These are phyloP conservation scores for Parelbella ahira DNA, from an alignment of 2,888 invertebrate genomes.

Conservation along the genomic window DNA sequence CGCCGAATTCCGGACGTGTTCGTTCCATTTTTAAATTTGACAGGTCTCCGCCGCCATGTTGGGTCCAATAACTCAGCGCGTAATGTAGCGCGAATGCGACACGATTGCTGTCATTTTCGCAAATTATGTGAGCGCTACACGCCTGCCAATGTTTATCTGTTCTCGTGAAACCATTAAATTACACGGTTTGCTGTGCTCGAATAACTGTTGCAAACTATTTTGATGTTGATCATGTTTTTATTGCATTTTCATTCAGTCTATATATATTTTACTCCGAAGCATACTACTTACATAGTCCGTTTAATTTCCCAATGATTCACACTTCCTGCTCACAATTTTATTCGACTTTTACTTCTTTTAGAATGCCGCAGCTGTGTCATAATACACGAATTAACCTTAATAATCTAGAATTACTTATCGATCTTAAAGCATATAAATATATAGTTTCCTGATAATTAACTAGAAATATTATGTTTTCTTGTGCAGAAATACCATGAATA, in stretches of 20 bases:
- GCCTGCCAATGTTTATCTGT: conserved; percentile 70
- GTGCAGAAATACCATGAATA: conserved; percentile 90
- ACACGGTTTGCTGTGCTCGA: conserved; percentile 51
- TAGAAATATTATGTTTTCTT: conserved; percentile 19
- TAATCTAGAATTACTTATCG: too few species aligned
- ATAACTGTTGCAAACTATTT: conserved; percentile 43
- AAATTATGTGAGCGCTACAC: conserved; percentile 70
- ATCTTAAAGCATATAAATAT: too few species aligned
- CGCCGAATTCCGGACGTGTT: conserved; percentile 71
- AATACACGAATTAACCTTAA: too few species aligned
- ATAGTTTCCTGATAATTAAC: too few species aligned
- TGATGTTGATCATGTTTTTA: conserved; percentile 2
- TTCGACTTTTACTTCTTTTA: too few species aligned
- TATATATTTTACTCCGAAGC: too few species aligned
- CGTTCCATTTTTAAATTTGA: conserved; percentile 78
- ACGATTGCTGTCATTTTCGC: conserved; percentile 74
- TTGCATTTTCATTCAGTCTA: conserved; percentile 1
- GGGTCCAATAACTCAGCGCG: conserved; percentile 46
- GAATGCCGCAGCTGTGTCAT: too few species aligned
- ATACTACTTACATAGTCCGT: too few species aligned
- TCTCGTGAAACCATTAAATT: conserved; percentile 68
- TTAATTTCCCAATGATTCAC: too few species aligned
- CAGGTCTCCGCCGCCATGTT: conserved; percentile 55
- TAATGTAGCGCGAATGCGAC: conserved; percentile 70
- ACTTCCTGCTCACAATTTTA: too few species aligned